Conservation (phyloP, 2,797 vertebrate species). For the Peromyscus attwateri region DNA sequence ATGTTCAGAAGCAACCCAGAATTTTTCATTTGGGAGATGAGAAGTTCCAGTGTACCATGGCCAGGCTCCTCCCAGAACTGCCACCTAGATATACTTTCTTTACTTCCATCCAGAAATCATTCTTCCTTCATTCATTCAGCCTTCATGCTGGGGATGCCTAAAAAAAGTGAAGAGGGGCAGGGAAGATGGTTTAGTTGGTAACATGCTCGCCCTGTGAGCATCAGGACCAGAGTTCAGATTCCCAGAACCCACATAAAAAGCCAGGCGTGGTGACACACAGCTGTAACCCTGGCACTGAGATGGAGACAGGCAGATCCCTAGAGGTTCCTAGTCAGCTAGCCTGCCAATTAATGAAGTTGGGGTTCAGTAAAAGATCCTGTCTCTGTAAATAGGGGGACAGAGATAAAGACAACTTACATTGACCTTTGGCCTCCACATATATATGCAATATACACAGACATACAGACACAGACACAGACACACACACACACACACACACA, state of each 20-base stretch:
- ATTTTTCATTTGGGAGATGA: not conserved
- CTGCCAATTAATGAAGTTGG: not conserved
- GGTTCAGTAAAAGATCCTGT: not conserved
- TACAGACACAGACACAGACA: not conserved
- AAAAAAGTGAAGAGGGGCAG: too few relatives aligned
- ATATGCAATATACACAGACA: not conserved
- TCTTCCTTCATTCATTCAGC: not conserved
- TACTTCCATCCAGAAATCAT: not conserved
- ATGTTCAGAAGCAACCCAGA: slow-evolving; percentile 76
- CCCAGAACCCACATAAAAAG: not conserved
- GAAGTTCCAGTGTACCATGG: not conserved
- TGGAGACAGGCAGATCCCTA: not conserved
- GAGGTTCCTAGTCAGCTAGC: not conserved
- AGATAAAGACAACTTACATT: not conserved
- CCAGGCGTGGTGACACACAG: not conserved
- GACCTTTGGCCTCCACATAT: not conserved
- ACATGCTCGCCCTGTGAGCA: not conserved
- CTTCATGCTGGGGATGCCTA: not conserved
- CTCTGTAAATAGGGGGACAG: not conserved
- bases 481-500: not conserved
- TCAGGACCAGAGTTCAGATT: not conserved
- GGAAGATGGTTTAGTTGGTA: not conserved
- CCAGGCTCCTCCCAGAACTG: not conserved
- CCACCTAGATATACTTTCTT: not conserved
- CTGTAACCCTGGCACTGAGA: not conserved